Base-by-base conservation (phyloP, 2,888 invertebrate genomes). In the Synanthedon andrenaeformis region DNA sequence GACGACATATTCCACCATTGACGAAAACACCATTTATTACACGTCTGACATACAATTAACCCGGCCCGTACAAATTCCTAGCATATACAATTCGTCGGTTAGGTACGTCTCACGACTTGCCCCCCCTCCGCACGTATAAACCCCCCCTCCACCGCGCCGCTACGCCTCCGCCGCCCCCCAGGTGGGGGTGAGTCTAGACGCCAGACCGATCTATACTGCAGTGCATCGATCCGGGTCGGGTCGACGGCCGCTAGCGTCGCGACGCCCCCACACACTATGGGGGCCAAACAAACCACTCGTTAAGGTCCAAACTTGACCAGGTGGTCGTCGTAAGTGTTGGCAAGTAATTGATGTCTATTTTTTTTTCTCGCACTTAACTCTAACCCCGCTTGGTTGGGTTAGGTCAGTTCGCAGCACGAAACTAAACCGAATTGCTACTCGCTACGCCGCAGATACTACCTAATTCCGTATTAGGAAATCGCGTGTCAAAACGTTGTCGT, bases 121-220 rank as follows among this genome's bases (percentile, higher is more conserved):
- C 6, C 35, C 35, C 35, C 8, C 35, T 28, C 49, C 35, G 3
- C 35, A 35, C 35, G 35, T 10, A 35, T 35, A 35, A 10, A 8
- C 35, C 35, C 35, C 56, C 35, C 35, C 61, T 62, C 66, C 65
- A 60, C 65, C 59, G 63, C 58, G 54, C 51, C 59, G 53, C 57
- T 59, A 35, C 35, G 35, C 35, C 35, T 35, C 35, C 10, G 10
- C 35, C 10, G 8, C 35, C 35, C 35, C 35, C 61, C 62, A 59
- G 56, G 56, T 55, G 57, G 63, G 64, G 66, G 69, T 55, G 65
- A 70, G 85, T 86, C 86, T 86, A 86, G 86, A 86, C 86, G 76
- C 67, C 72, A 79, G 79, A 80, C 82, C 80, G 84, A 84, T 85
- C 86, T 68, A 85, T 84, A 83, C 80, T 79, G 84, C 83, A 79